Conservation (phyloP, 1,140 invertebrate genomes). For the Aphelenchoides fujianensis region DNA sequence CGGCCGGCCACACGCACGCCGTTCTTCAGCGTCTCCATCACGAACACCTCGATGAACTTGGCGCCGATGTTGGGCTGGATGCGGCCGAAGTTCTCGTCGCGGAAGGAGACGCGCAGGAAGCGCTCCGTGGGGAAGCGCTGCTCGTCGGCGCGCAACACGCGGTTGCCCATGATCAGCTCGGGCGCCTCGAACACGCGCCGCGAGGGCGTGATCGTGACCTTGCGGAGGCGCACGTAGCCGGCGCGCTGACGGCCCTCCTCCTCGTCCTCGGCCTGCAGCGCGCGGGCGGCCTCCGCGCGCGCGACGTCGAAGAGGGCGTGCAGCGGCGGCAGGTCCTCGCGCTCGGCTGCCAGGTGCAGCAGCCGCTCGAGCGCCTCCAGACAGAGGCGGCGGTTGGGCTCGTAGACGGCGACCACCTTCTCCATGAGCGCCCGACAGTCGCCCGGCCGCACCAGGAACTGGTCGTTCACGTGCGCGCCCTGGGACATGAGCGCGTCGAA, state of each 20-base stretch:
- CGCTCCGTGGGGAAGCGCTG: constrained; percentile 29
- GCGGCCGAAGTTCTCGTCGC: constrained; percentile 34
- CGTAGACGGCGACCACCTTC: background rate
- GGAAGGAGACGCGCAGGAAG: constrained; percentile 40
- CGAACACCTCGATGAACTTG: constrained; percentile 31
- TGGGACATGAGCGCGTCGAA: constrained; percentile 43
- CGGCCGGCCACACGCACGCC: constrained; percentile 27
- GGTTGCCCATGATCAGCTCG: constrained; percentile 48
- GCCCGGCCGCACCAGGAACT: constrained; percentile 4
- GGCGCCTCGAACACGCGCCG: constrained; percentile 38
- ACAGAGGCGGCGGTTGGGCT: background rate
- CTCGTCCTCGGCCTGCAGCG: constrained; percentile 26
- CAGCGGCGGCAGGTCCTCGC: constrained; percentile 24
- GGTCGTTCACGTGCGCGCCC: constrained; percentile 37
- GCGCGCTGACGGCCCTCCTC: constrained; percentile 28
- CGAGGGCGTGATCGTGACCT: constrained; percentile 49
- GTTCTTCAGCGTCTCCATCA: constrained; percentile 28
- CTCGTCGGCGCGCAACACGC: constrained; percentile 34
- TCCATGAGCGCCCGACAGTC: background rate
- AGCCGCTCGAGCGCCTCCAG: constrained; percentile 39
- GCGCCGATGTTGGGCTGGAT: constrained; percentile 20
- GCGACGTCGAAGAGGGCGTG: constrained; percentile 31
- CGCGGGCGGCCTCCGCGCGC: constrained; percentile 6
- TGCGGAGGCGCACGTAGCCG: constrained; percentile 44
- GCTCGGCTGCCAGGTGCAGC: constrained; percentile 29